Conservation (phyloP, 2,113 vertebrate species). For the Cyanoramphus novaezelandiae region DNA sequence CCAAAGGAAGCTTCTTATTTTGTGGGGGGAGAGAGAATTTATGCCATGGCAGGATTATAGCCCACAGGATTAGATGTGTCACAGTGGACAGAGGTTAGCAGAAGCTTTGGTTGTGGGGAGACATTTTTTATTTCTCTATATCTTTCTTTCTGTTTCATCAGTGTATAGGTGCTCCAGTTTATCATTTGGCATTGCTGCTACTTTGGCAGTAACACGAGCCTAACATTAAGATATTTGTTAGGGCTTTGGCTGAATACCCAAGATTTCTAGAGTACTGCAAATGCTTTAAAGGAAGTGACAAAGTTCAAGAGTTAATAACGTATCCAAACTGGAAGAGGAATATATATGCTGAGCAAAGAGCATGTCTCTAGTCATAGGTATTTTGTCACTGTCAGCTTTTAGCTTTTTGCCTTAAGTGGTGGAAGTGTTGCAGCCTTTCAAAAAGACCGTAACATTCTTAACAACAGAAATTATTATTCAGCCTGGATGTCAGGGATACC, state of each 20-base stretch:
- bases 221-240: not conserved
- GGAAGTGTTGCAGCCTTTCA: not conserved
- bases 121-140: not conserved
- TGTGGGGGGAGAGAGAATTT: not conserved
- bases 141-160: not conserved
- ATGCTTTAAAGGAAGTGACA: not conserved
- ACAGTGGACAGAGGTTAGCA: not conserved
- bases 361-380: not conserved
- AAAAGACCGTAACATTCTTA: not conserved
- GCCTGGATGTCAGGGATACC: not conserved
- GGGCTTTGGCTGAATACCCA: not conserved
- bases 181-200: not conserved
- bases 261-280: not conserved
- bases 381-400: not conserved
- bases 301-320: not conserved
- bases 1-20: not conserved
- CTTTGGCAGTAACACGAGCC: not conserved
- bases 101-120: not conserved
- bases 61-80: not conserved
- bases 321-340: not conserved
- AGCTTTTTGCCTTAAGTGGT: not conserved
- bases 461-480: not conserved
- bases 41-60: fast-evolving
- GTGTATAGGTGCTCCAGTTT: not conserved
- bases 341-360: not conserved